phyloP scores from a whole-genome alignment of 2,113 vertebrate species.

The Dipodomys merriami region DNA sequence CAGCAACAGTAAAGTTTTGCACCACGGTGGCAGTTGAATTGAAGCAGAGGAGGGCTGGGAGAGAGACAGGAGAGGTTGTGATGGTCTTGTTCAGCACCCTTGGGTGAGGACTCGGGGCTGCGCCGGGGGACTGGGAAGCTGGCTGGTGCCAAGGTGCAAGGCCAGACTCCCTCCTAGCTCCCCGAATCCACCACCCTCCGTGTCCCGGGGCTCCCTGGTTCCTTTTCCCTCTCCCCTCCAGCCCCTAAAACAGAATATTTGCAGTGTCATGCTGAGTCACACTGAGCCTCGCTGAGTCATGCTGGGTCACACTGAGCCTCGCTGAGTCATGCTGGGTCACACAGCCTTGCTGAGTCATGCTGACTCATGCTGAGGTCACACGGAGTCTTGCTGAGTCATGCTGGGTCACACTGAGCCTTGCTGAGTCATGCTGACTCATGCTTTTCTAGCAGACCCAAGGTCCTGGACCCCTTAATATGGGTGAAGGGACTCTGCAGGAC shows the following conservation, averaged over 20 bases:
- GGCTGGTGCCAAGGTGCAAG: background rate
- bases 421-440: no score
- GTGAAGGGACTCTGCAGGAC: rapidly evolving
- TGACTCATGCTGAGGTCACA: no score
- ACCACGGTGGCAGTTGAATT: background rate
- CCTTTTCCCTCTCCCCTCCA: no score
- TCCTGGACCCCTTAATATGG: background rate
- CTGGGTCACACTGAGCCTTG: no score
- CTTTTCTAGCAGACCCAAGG: background rate
- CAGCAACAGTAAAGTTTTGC: rapidly evolving
- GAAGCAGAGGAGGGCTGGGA: constrained; percentile 43
- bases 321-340: no score
- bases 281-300: no score
- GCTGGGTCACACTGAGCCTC: no score
- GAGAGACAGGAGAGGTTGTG: background rate
- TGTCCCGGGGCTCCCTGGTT: no score
- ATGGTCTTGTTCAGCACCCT: background rate
- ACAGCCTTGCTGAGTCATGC: no score
- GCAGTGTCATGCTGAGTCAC: no score
- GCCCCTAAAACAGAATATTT: background rate
- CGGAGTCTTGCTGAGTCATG: no score
- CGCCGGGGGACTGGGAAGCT: background rate
- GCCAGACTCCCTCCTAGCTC: background rate
- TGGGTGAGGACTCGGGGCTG: rapidly evolving
- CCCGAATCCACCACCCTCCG: background rate